A percentile compares a stretch with the other conserved stretches of the same genome.
Evolutionary conservation across 2,888 invertebrate genomes (phyloP).

Genomic region (Luperina nickerlii): DNA sequence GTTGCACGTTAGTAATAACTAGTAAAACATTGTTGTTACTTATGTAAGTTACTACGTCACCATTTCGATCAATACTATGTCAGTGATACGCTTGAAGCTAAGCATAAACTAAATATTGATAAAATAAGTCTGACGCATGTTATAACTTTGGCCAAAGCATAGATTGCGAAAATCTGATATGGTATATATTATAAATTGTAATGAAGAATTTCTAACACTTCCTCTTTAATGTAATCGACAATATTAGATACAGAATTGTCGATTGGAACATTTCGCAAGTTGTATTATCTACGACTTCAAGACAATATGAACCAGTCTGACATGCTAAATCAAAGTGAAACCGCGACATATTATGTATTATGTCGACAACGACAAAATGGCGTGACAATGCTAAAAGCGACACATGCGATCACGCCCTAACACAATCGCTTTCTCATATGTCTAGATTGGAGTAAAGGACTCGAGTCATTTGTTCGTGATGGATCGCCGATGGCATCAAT

Average conservation of each 20-base stretch:
- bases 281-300: constrained; percentile 40
- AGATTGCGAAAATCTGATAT: constrained; percentile 25
- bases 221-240: constrained; percentile 22
- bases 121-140: constrained; percentile 12
- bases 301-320: constrained; percentile 60
- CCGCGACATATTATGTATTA: constrained; percentile 29
- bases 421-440: constrained; percentile 77
- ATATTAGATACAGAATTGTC: constrained; percentile 10
- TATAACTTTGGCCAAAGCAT: neutral
- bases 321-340: constrained; percentile 61
- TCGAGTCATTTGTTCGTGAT: constrained; percentile 37
- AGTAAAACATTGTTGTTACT: neutral
- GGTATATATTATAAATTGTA: neutral
- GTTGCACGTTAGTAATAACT: constrained; percentile 33
- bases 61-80: neutral
- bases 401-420: constrained; percentile 58
- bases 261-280: constrained; percentile 48
- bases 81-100: constrained; percentile 13
- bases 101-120: constrained; percentile 26
- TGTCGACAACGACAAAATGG: constrained; percentile 56
- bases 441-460: constrained; percentile 70
- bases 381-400: constrained; percentile 54
- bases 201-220: constrained; percentile 12
- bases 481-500: constrained; percentile 15
- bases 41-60: constrained; percentile 25